A percentile compares a stretch with the other conserved stretches of the same genome.
Conservation (phyloP, 64 coral and sea anemone species). For the Stylophora pistillata region DNA sequence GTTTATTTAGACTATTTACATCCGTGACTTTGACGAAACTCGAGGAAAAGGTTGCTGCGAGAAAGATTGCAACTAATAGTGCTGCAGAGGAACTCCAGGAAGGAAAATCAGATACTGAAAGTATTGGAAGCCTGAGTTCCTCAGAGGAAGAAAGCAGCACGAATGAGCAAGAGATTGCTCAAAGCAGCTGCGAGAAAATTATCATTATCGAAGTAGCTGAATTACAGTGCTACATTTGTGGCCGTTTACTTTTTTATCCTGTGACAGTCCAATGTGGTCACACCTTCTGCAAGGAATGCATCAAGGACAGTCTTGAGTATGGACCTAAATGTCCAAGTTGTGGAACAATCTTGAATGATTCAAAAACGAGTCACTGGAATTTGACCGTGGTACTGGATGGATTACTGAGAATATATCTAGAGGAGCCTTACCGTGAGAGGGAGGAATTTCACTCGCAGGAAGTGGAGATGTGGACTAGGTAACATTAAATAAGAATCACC, state of each 20-base stretch:
- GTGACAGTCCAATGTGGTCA: background rate
- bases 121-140: background rate
- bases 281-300: conserved; percentile 10
- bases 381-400: conserved; percentile 48
- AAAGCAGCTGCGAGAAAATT: background rate
- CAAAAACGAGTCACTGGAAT: background rate
- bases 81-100: background rate
- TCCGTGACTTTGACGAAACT: background rate
- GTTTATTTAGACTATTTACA: conserved; percentile 1
- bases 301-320: conserved; percentile 11
- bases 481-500: background rate
- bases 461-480: conserved; percentile 60
- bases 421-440: conserved; percentile 36
- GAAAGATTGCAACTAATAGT: conserved; percentile 15
- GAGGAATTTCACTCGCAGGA: conserved; percentile 45
- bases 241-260: background rate
- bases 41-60: conserved; percentile 20
- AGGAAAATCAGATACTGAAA: background rate
- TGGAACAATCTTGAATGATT: conserved; percentile 17
- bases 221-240: background rate
- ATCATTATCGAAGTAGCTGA: background rate
- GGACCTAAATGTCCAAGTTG: conserved; percentile 30
- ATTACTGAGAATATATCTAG: conserved; percentile 27
- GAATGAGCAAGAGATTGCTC: background rate
- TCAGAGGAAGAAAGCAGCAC: background rate